Evolutionary conservation across 37 sponge, comb jelly and placozoan species (phyloP), one percentile per base, ranked within the genome.

Genomic region (Hormiphora californensis): DNA sequence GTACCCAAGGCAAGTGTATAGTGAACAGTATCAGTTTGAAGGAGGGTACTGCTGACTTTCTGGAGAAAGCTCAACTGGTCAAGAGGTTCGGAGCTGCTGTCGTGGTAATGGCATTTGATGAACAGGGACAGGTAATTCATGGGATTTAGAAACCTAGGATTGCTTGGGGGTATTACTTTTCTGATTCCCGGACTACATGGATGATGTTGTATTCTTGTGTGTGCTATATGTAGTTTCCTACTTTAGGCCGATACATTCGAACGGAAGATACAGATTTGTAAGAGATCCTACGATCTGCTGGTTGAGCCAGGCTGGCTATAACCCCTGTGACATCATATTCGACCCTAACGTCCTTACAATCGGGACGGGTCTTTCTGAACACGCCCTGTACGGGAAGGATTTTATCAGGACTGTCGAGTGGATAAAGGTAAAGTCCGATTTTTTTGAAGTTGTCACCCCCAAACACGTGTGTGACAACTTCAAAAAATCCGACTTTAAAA

Each of bases 71-170:
- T 0, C 86, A 35, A 27, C 28, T 86, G 1, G 69, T 98, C 33
- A 91, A 91, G 54, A 78, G 91, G 22, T 95, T 89, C 86, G 99
- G 99, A 61, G 99, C 94, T 32, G 99, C 99, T 39, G 93, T 93
- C 21, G 95, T 98, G 0, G 91, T 98, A 22, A 98, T 98, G 99
- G 99, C 99, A 0, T 95, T 98, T 86, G 99, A 98, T 87, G 95
- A 98, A 86, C 73, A 57, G 5, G 95, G 95, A 40, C 99, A 98
- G 89, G 95, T 93, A 54, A n/a, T n/a, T n/a, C n/a, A n/a, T n/a
- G n/a, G n/a, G n/a, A n/a, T n/a, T n/a, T n/a, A n/a, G n/a, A n/a
- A n/a, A n/a, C n/a, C n/a, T n/a, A n/a, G n/a, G n/a, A n/a, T n/a
- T n/a, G n/a, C n/a, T n/a, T n/a, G n/a, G 32, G 11, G 32, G 12